Conservation (phyloP, 2,113 vertebrate species). For the Corydoras sp. region DNA sequence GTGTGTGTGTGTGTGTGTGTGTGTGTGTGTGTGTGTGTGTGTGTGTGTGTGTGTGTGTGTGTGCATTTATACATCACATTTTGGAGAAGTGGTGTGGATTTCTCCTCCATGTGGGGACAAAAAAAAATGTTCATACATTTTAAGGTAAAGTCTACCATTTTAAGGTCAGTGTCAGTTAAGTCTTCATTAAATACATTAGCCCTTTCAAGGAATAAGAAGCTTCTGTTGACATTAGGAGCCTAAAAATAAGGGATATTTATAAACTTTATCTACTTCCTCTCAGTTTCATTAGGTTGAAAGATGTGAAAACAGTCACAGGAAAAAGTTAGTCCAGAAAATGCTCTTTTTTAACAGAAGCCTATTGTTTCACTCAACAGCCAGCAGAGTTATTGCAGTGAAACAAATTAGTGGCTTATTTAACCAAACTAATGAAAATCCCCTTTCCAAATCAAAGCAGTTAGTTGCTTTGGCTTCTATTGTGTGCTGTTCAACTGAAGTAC, state of each 20-base stretch:
- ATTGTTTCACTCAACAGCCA: constrained; percentile 68
- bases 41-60: not conserved
- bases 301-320: constrained; percentile 79
- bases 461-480: not conserved
- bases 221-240: constrained; percentile 5
- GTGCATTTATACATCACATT: not conserved
- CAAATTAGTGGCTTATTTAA: constrained; percentile 24
- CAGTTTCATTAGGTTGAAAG: constrained; percentile 53
- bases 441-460: constrained; percentile 16
- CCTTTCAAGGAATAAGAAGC: constrained; percentile 1
- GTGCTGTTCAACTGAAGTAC: not conserved
- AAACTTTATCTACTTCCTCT: constrained; percentile 54
- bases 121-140: too few species aligned
- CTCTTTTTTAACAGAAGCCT: constrained; percentile 68
- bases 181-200: constrained; percentile 55
- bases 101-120: too few species aligned
- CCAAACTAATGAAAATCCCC: constrained; percentile 26
- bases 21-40: not conserved
- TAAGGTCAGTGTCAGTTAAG: constrained; percentile 2
- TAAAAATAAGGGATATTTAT: constrained; percentile 45
- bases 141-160: not conserved
- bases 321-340: constrained; percentile 71
- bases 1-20: constrained; percentile 4
- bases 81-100: too few species aligned
- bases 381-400: constrained; percentile 4